A percentile compares a stretch with the other conserved stretches of the same genome.
Evolutionary conservation across 2,888 invertebrate genomes (phyloP).

Genomic region (Eremobia ochroleuca): DNA sequence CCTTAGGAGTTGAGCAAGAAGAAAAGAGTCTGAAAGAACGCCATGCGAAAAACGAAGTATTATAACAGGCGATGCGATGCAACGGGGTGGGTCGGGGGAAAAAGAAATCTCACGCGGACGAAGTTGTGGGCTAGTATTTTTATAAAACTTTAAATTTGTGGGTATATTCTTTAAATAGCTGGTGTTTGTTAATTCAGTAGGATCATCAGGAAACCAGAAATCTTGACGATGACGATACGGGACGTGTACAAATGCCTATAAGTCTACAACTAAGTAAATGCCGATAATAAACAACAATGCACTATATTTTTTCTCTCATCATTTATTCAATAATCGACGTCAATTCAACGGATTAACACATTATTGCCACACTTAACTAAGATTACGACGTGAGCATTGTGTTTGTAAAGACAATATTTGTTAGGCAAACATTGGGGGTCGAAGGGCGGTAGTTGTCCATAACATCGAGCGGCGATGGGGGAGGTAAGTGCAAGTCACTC

Average conservation of each 20-base stretch:
- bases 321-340: conserved; percentile 48
- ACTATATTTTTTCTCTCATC: background rate
- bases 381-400: conserved; percentile 83
- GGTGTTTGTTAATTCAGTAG: too few relatives aligned
- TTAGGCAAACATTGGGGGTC: conserved; percentile 78
- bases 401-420: conserved; percentile 87
- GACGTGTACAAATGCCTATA: background rate
- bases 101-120: background rate
- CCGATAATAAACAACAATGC: background rate
- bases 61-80: too few relatives aligned
- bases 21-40: background rate
- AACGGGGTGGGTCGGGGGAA: too few relatives aligned
- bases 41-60: too few relatives aligned
- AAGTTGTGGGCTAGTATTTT: background rate
- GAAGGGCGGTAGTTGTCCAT: conserved; percentile 84
- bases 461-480: conserved; percentile 79
- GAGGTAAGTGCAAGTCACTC: conserved; percentile 90
- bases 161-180: background rate
- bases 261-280: background rate
- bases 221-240: background rate
- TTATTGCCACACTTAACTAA: conserved; percentile 80
- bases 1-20: background rate
- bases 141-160: background rate
- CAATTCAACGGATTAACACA: conserved; percentile 69
- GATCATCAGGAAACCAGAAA: background rate